Base-by-base conservation (phyloP, 1,140 invertebrate genomes). In the Hycleus phaleratus region DNA sequence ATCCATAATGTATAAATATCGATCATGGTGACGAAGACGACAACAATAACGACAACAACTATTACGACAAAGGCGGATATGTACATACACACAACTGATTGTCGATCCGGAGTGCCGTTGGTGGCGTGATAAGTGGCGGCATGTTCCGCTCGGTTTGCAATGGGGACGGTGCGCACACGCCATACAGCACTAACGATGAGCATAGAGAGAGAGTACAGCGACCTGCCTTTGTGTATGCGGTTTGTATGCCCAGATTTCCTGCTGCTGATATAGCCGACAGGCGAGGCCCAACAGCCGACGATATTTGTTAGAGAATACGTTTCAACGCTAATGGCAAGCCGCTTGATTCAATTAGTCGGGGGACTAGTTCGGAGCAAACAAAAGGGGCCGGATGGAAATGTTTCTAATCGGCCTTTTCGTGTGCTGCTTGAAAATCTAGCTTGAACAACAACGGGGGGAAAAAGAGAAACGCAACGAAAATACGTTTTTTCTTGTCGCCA, bases 191-290 rank as follows among this genome's bases (percentile, higher is more conserved):
- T 26, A 49, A 10, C 48, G 48, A 38, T 49, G 48, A 26, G 32
- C 3, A 18, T 32, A 32, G 46, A 26, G 48, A 32, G 39, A 26
- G 48, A 45, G 51, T 26, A 45, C 51, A 42, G 51, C 51, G 51
- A 53, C 51, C 51, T 46, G 51, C 42, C 51, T 52, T 42, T 32
- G 42, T 53, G 44, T 46, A 45, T 53, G 50, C 50, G 50, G 50
- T 52, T 52, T 49, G 45, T 52, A 52, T 52, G 42, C 51, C 51
- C 51, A 53, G 51, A 53, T 53, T 53, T 53, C 50, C 50, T 52
- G 50, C 32, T 32, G 32, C 32, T 32, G 32, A 32, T 32, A 52
- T 52, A 52, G 39, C 48, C 48, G 48, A 49, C 39, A 49, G 32
- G 48, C 48, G n/a, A 10, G 32, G 38, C 49, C 49, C 38, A 38